Conservation (phyloP, 1,140 invertebrate species). For the Laodelphax striatellus region DNA sequence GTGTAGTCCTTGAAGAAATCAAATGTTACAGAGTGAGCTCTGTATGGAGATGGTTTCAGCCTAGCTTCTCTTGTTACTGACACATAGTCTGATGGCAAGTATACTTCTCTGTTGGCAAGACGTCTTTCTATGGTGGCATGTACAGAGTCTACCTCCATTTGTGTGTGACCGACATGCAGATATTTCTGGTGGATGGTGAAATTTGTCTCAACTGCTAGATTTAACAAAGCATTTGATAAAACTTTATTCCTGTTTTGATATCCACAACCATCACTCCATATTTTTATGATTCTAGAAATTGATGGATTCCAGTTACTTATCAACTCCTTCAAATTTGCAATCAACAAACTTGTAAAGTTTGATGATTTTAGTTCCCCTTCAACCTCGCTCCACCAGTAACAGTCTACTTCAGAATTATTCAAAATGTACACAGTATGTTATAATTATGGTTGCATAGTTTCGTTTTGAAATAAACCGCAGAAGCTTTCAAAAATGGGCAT, state of each 20-base stretch:
- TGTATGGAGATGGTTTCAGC: conserved; percentile 10
- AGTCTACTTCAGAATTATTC: no score
- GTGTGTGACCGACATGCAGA: conserved; percentile 31
- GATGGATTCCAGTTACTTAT: no score
- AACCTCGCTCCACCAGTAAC: no score
- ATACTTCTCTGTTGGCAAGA: conserved; percentile 21
- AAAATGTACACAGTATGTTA: no score
- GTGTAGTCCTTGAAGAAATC: no score
- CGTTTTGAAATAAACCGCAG: no score
- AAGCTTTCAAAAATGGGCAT: no score
- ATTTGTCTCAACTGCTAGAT: conserved; percentile 20
- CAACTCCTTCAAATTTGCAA: no score
- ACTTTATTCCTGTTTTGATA: conserved; percentile 28
- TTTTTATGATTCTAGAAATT: not conserved
- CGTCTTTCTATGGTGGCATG: conserved; percentile 25
- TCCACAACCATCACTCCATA: conserved; percentile 24
- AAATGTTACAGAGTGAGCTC: no score
- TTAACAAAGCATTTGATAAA: conserved; percentile 27
- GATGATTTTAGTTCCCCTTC: no score
- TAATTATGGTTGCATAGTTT: no score
- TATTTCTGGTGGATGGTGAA: conserved; percentile 31
- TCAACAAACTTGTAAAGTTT: no score
- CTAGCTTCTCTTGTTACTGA: conserved; percentile 20
- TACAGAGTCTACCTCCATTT: conserved; percentile 32
- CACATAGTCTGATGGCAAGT: conserved; percentile 21